Base-by-base conservation (phyloP, 1,140 invertebrate genomes). In the Cheumatopsyche charites region DNA sequence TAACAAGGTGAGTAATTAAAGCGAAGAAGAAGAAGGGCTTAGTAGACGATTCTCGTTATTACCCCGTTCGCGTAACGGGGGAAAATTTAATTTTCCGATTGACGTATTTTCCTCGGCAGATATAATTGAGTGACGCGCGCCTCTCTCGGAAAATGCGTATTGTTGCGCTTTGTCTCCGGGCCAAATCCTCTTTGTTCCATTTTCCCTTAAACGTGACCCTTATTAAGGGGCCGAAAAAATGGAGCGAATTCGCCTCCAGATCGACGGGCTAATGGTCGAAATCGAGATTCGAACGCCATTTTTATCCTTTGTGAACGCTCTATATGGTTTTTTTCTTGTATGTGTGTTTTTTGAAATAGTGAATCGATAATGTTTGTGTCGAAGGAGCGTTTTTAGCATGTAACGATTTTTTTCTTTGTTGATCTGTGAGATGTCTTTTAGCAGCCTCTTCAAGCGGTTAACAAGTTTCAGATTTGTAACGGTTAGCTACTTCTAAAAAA, bases 11-110 rank as follows among this genome's bases (percentile, higher is more conserved):
- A 63, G 62, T 63, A 63, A 63, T 63, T 63, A 63, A 63, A 63
- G 62, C 29, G 26, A 63, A 29, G 13, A 63, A n/a, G n/a, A n/a
- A n/a, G n/a, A n/a, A n/a, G n/a, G n/a, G 62, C 62, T 63, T 63
- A 63, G 29, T 29, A 15, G 41, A 63, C 62, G 29, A 63, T 63
- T 63, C 62, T 19, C 62, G 29, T 63, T 63, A 63, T 63, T 63
- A 63, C 62, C 29, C 29, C 3, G 3, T 36, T 36, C 55, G 23
- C 21, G 55, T 26, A 9, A 36, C 3, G 55, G 62, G 23, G 41
- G 52, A 63, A 63, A 63, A 63, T 63, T 63, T 63, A 63, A 63
- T 63, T 63, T 63, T 63, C 62, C 62, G 62, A 63, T 63, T 63
- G 62, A 63, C 62, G 62, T 63, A 63, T 63, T 63, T 63, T 63